Evolutionary conservation across 2,888 invertebrate species (phyloP), one percentile per base, ranked within the genome.

Genomic region (Ethmia dodecea): DNA sequence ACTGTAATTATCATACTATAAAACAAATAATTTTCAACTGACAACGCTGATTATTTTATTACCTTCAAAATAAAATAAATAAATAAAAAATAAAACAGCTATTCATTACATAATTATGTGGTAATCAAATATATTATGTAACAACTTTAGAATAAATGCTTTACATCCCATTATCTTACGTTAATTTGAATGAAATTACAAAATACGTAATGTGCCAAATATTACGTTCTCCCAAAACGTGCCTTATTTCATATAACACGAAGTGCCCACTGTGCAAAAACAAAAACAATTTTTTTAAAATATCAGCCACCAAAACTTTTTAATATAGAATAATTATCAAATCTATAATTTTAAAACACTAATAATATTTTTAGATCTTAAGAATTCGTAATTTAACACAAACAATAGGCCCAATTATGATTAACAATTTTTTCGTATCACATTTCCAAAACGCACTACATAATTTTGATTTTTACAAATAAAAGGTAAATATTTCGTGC

Each of bases 61-160:
- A n/a, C n/a, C n/a, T n/a, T n/a, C n/a, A n/a, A n/a, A n/a, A n/a
- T n/a, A n/a, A n/a, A n/a, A n/a, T n/a, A n/a, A n/a, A n/a, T n/a
- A n/a, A n/a, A n/a, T n/a, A n/a, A n/a, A n/a, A n/a, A n/a, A n/a
- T n/a, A n/a, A n/a, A n/a, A n/a, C n/a, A n/a, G n/a, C n/a, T n/a
- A n/a, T n/a, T n/a, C n/a, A n/a, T n/a, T n/a, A n/a, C n/a, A n/a
- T n/a, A n/a, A n/a, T n/a, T n/a, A n/a, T n/a, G n/a, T n/a, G n/a
- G n/a, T n/a, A n/a, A n/a, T n/a, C n/a, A n/a, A n/a, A n/a, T n/a
- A n/a, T n/a, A n/a, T n/a, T n/a, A n/a, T n/a, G n/a, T n/a, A n/a
- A n/a, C n/a, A n/a, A 75, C 59, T 83, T 81, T 81, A 81, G 79
- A 80, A 83, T 81, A 80, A 77, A 75, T 80, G 80, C 80, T 81